phyloP scores from a whole-genome alignment of 1,140 invertebrate genomes.

The Drosophila repletoides region DNA sequence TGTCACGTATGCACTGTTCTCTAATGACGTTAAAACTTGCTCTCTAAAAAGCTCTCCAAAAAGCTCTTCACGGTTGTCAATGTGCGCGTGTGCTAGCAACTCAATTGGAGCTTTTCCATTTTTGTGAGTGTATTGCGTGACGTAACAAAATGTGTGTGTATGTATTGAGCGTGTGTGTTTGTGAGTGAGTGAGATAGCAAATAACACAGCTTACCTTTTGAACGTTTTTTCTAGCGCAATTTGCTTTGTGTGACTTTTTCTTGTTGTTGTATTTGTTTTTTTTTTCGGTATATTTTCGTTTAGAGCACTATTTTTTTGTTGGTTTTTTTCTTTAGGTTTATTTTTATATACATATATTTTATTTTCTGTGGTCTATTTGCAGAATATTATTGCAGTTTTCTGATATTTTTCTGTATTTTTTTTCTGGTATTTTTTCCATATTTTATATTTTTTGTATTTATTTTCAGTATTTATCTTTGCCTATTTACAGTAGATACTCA shows the following conservation, averaged over 20 bases:
- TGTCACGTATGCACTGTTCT: constrained; percentile 9
- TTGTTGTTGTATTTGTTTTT: constrained; percentile 24
- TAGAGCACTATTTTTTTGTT: constrained; percentile 20
- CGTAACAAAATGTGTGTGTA: constrained; percentile 4
- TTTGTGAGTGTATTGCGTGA: constrained; percentile 13
- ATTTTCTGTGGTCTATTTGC: no score
- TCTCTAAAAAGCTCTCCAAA: constrained; percentile 3
- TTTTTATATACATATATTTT: no score
- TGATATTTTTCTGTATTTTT: constrained; percentile 18
- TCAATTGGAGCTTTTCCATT: constrained; percentile 60
- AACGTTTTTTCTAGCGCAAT: constrained; percentile 30
- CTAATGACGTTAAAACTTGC: constrained; percentile 20
- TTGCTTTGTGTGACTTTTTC: constrained; percentile 38
- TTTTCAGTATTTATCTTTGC: constrained; percentile 45
- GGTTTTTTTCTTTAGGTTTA: constrained; percentile 20
- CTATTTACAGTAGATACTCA: constrained; percentile 82
- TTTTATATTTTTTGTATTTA: constrained; percentile 27
- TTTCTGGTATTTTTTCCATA: constrained; percentile 14
- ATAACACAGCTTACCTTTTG: constrained; percentile 40
- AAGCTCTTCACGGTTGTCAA: constrained; percentile 66
- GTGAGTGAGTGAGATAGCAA: constrained; percentile 34
- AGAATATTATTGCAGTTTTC: no score
- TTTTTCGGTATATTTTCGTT: no score
- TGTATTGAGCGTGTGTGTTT: background rate
- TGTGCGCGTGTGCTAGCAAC: constrained; percentile 78